Conservation (phyloP, 2,888 invertebrate species). For the Macrophya annulata region DNA sequence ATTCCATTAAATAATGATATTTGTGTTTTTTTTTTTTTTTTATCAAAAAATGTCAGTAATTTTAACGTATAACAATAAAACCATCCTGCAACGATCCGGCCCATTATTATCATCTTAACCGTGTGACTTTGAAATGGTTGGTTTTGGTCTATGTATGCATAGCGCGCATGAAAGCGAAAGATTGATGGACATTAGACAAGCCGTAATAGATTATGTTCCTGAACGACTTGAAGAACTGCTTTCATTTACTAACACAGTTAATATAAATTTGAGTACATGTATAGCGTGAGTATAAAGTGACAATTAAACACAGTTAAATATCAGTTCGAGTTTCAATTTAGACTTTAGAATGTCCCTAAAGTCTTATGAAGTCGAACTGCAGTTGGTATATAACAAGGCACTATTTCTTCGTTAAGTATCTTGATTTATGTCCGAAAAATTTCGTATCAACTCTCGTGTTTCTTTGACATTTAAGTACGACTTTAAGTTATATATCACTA, state of each 20-base stretch:
- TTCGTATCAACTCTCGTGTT: background rate
- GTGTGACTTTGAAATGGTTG: too few relatives aligned
- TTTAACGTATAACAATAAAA: too few relatives aligned
- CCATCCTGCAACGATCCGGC: too few relatives aligned
- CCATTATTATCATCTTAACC: too few relatives aligned
- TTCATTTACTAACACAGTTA: background rate
- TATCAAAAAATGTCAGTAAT: too few relatives aligned
- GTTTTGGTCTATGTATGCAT: background rate
- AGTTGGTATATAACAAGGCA: background rate
- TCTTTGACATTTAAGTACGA: background rate
- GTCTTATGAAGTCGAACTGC: background rate
- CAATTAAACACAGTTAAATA: background rate
- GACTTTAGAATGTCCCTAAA: background rate
- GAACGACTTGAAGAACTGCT: background rate
- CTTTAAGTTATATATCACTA: background rate
- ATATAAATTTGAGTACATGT: background rate
- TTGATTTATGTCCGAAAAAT: conserved; percentile 33
- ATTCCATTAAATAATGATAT: too few relatives aligned
- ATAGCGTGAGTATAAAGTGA: background rate
- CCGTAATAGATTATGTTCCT: background rate
- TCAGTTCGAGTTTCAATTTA: background rate
- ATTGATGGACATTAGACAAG: conserved; percentile 11
- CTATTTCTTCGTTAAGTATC: conserved; percentile 26
- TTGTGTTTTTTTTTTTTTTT: too few relatives aligned
- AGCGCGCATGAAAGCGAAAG: background rate